These are phyloP conservation scores for Aphis craccivora DNA, from an alignment of 1,140 invertebrate genomes.

Conservation along the genomic window DNA sequence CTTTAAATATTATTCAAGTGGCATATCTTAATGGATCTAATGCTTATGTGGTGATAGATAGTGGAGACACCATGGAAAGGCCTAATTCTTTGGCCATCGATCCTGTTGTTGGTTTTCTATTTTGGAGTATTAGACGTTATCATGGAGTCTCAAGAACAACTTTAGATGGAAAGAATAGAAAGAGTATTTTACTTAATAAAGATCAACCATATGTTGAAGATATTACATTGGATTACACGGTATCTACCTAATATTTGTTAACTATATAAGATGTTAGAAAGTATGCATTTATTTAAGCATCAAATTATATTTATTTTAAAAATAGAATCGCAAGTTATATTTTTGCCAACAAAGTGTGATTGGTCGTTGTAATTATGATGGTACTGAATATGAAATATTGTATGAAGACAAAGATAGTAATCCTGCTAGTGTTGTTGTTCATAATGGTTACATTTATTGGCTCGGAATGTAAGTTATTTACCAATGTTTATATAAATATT, in stretches of 20 bases:
- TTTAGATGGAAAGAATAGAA: conserved; percentile 70
- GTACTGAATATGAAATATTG: conserved; percentile 64
- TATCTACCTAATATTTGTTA: conserved; percentile 59
- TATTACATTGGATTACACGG: conserved; percentile 70
- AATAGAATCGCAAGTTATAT: conserved; percentile 72
- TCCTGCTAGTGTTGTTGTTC: conserved; percentile 66
- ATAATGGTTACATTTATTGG: conserved; percentile 68
- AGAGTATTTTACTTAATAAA: conserved; percentile 63
- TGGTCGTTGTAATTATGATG: conserved; percentile 68
- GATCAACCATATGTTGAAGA: conserved; percentile 67
- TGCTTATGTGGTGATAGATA: conserved; percentile 67
- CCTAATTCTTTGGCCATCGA: conserved; percentile 71
- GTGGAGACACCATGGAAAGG: conserved; percentile 64
- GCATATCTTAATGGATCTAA: conserved; percentile 66
- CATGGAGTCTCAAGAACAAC: conserved; percentile 68
- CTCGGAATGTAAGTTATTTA: conserved; percentile 67
- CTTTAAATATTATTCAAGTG: conserved; percentile 70
- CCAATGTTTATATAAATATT: conserved; percentile 34
- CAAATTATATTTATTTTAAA: conserved; percentile 42
- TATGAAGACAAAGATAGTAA: conserved; percentile 62
- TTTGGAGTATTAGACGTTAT: conserved; percentile 70
- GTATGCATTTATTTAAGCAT: conserved; percentile 60
- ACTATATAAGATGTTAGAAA: not conserved
- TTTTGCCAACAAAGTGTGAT: conserved; percentile 82
- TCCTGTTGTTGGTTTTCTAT: conserved; percentile 71